phyloP scores from a whole-genome alignment of 2,113 vertebrate genomes.

The Sturnus vulgaris region DNA sequence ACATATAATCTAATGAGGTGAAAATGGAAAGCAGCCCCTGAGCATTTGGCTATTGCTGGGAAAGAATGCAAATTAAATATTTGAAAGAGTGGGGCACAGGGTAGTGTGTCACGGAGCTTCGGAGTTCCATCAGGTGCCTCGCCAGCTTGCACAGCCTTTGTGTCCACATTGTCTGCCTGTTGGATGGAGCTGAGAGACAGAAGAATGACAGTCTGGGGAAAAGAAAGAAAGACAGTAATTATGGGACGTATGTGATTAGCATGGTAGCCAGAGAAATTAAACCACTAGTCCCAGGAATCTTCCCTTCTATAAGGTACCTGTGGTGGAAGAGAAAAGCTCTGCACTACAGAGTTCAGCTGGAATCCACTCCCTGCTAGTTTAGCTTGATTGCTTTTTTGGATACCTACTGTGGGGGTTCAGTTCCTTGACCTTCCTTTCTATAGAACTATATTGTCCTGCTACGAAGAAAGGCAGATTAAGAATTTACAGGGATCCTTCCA shows the following conservation, averaged over 20 bases:
- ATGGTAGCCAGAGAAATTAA: constrained; percentile 94
- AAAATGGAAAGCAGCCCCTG: constrained; percentile 67
- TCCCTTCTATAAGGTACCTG: constrained; percentile 80
- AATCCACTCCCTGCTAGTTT: constrained; percentile 85
- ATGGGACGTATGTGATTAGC: constrained; percentile 85
- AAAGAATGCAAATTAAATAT: constrained; percentile 80
- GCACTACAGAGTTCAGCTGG: constrained; percentile 79
- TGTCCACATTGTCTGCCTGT: constrained; percentile 72
- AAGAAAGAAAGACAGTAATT: constrained; percentile 83
- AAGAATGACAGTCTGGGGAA: constrained; percentile 79
- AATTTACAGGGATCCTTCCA: constrained; percentile 89
- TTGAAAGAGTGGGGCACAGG: constrained; percentile 41
- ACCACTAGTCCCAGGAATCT: constrained; percentile 88
- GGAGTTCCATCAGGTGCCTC: constrained; percentile 75
- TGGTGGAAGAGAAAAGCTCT: constrained; percentile 81
- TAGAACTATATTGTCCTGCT: constrained; percentile 79
- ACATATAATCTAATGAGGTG: constrained; percentile 69
- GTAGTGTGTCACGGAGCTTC: constrained; percentile 28
- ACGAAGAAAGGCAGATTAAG: constrained; percentile 82
- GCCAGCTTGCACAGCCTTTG: constrained; percentile 73
- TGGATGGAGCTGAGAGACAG: constrained; percentile 73
- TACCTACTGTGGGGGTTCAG: constrained; percentile 84
- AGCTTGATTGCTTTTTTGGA: constrained; percentile 91
- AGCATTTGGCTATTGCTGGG: constrained; percentile 70
- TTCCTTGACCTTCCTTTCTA: constrained; percentile 84